Base-by-base conservation (phyloP, 2,113 vertebrate species). In the Bucco capensis region DNA sequence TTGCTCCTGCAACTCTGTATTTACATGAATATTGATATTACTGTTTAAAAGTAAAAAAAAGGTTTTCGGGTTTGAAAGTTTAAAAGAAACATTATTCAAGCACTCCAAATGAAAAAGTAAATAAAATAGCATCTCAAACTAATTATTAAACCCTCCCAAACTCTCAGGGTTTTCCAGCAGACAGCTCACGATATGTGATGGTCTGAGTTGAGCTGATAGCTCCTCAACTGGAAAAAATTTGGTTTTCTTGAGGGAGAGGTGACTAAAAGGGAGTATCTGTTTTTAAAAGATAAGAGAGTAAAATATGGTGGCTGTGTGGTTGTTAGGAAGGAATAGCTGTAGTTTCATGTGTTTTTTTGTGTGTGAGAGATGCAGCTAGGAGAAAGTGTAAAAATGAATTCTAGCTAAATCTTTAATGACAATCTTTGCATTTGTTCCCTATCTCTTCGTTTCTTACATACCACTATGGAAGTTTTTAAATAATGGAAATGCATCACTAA, bases 121-220 rank as follows among this genome's bases (percentile, higher is more conserved):
- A 92, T 28, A 44, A 64, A 81, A 74, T 69, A 27, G n/a, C 17
- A 75, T 49, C 66, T 67, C 31, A 71, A 60, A 88, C 60, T 89
- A 47, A 62, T 87, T 80, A 82, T 85, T 87, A 40, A 87, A 46
- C 3, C 12, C 3, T 12, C 7, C 8, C 1, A 42, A 72, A 49
- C 21, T 49, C 67, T 56, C 57, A 74, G 33, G 6, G 50, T 61
- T 82, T 75, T 72, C 28, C 57, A 69, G 53, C 61, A 86, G 76
- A 62, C n/a, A 77, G 40, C 23, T 80, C 60, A 71, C 23, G 13
- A n/a, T 64, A 57, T 64, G 33, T 31, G 24, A 19, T 88, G 86
- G 77, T 60, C 86, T 93, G 94, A 90, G 27, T 33, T 47, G 24
- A 69, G 73, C 81, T 81, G 84, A 92, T 89, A 94, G 83, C 70